phyloP scores from a whole-genome alignment of 1,140 invertebrate species.

The Homarus americanus region DNA sequence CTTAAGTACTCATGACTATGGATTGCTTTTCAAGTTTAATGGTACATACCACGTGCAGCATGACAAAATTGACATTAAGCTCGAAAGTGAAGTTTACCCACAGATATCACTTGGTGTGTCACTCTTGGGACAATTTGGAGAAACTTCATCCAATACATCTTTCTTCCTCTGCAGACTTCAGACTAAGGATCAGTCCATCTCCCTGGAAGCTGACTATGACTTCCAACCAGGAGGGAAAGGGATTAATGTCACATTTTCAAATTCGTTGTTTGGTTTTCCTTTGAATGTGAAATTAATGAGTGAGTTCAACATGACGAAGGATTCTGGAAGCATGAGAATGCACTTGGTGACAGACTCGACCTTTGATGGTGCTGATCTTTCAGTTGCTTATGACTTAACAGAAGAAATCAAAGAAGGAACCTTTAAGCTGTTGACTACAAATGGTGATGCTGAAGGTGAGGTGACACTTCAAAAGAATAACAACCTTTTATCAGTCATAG shows the following conservation, averaged over 20 bases:
- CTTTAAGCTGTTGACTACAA: constrained; percentile 31
- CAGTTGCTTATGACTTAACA: background rate
- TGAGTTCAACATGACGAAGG: background rate
- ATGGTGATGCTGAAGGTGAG: constrained; percentile 14
- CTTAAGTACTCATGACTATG: background rate
- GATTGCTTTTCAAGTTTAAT: constrained; percentile 12
- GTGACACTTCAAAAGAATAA: background rate
- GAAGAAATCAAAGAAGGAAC: constrained; percentile 27
- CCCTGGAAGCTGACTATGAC: constrained; percentile 9
- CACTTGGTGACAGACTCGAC: background rate
- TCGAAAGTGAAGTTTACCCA: constrained; percentile 11
- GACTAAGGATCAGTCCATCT: background rate
- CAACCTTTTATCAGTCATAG: background rate
- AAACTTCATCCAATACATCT: constrained; percentile 26
- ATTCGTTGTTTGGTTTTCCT: constrained; percentile 6
- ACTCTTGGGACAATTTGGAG: background rate
- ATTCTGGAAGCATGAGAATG: constrained; percentile 6
- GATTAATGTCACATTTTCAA: background rate
- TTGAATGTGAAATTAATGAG: background rate
- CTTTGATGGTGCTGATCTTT: background rate
- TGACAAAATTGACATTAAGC: background rate
- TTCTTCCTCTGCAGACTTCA: background rate
- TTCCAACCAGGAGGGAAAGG: background rate
- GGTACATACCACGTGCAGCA: background rate
- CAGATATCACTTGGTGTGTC: background rate